phyloP scores from a whole-genome alignment of 2,113 vertebrate genomes.

The Ammospiza caudacuta region DNA sequence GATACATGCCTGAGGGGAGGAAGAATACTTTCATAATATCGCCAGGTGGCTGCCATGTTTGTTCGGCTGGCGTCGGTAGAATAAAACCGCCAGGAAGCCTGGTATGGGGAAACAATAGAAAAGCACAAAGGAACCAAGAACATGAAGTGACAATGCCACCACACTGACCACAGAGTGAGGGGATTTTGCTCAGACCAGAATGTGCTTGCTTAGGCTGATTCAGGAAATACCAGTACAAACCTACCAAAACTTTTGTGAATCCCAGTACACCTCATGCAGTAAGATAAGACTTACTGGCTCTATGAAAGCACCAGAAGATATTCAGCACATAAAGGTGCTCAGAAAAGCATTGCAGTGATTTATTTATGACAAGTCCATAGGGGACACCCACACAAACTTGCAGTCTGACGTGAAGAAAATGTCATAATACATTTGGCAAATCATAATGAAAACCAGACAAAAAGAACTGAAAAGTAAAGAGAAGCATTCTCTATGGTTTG shows the following conservation, averaged over 20 bases:
- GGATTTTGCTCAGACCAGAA: not conserved
- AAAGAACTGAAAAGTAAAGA: not conserved
- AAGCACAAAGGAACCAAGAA: slow-evolving; percentile 69
- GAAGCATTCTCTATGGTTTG: not conserved
- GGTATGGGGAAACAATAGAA: slow-evolving; percentile 75
- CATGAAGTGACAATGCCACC: slow-evolving; percentile 64
- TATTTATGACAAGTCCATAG: slow-evolving; percentile 1
- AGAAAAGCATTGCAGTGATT: not conserved
- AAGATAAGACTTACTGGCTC: not conserved
- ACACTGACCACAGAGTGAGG: not conserved
- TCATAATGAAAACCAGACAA: not conserved
- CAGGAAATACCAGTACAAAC: not conserved
- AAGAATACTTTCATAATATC: slow-evolving; percentile 82
- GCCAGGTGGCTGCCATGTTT: slow-evolving; percentile 82
- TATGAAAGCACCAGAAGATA: not conserved
- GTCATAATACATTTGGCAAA: not conserved
- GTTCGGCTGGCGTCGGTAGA: slow-evolving; percentile 79
- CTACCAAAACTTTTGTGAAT: not conserved
- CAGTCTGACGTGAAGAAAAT: not conserved
- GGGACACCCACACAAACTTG: not conserved
- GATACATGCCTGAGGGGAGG: slow-evolving; percentile 86
- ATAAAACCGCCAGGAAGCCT: slow-evolving; percentile 86
- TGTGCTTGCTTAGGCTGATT: not conserved
- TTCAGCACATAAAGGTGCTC: not conserved
- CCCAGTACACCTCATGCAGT: not conserved